These are phyloP conservation scores for Julus scanicus DNA, from an alignment of 2,888 invertebrate genomes.

Conservation along the genomic window DNA sequence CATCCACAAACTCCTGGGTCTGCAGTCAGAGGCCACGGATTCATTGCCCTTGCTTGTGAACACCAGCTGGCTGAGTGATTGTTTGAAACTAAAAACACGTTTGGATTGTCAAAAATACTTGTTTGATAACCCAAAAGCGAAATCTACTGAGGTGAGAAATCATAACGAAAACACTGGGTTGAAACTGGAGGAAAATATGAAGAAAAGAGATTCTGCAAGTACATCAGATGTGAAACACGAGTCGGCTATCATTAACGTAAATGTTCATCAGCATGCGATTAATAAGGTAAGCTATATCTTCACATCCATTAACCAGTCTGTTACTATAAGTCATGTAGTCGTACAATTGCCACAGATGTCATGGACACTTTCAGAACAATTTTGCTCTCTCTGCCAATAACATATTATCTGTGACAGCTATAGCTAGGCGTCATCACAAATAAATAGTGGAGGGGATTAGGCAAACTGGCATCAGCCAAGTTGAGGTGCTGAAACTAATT, in stretches of 20 bases:
- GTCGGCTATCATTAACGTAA: neutral
- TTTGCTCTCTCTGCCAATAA: too few relatives aligned
- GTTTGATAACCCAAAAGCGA: neutral
- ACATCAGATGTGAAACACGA: neutral
- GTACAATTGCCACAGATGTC: too few relatives aligned
- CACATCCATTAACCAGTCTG: too few relatives aligned
- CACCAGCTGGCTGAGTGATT: constrained; percentile 50
- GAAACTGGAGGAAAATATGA: neutral
- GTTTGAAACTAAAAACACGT: neutral
- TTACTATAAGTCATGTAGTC: too few relatives aligned
- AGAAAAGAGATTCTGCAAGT: neutral
- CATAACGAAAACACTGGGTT: neutral
- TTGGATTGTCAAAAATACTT: neutral
- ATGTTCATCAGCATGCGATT: neutral
- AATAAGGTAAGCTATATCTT: constrained; percentile 33
- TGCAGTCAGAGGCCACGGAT: neutral
- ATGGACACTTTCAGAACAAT: too few relatives aligned
- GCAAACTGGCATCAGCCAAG: too few relatives aligned
- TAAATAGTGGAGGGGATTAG: too few relatives aligned
- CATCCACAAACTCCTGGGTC: neutral
- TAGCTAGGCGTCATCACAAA: too few relatives aligned
- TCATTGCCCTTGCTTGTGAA: neutral
- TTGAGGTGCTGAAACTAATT: too few relatives aligned
- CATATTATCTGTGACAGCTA: too few relatives aligned
- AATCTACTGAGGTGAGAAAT: too few relatives aligned